Conservation (phyloP, 2,888 invertebrate species). For the Scelioninae gen. 2 region DNA sequence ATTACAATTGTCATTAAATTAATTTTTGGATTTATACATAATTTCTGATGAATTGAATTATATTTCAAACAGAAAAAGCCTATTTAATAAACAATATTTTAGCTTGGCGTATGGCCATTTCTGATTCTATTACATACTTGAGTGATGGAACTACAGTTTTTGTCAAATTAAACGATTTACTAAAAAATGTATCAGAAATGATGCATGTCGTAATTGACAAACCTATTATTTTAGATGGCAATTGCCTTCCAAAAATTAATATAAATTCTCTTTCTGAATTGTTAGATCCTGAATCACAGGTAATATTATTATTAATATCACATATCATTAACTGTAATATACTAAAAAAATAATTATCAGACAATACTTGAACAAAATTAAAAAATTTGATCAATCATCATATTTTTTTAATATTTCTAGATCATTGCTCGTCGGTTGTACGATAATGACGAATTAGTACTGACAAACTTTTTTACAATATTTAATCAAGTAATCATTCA, state of each 20-base stretch:
- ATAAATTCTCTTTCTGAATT: constrained; percentile 7
- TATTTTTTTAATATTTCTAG: constrained; percentile 8
- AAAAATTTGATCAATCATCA: no score
- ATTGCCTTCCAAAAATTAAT: constrained; percentile 20
- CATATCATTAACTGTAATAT: no score
- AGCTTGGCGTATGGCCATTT: constrained; percentile 18
- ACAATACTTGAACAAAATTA: no score
- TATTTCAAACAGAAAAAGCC: no score
- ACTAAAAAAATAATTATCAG: no score
- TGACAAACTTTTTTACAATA: constrained; percentile 21
- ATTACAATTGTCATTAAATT: background rate
- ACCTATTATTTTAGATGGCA: constrained; percentile 26
- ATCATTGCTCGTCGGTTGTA: constrained; percentile 30
- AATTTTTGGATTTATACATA: no score
- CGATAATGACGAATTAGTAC: constrained; percentile 15
- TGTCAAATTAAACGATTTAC: background rate
- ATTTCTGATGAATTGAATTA: no score
- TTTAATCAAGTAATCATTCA: constrained; percentile 2
- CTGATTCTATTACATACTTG: constrained; percentile 7
- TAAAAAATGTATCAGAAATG: constrained; percentile 7
- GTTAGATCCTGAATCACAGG: constrained; percentile 37
- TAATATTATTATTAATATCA: no score
- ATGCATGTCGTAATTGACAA: background rate
- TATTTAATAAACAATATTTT: background rate
- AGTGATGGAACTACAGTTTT: constrained; percentile 2